Percentiles rank a stretch among this genome's conserved stretches.
phyloP scores from a whole-genome alignment of 37 sponge, comb jelly and placozoan genomes.

The Trichoplax adhaerens region DNA sequence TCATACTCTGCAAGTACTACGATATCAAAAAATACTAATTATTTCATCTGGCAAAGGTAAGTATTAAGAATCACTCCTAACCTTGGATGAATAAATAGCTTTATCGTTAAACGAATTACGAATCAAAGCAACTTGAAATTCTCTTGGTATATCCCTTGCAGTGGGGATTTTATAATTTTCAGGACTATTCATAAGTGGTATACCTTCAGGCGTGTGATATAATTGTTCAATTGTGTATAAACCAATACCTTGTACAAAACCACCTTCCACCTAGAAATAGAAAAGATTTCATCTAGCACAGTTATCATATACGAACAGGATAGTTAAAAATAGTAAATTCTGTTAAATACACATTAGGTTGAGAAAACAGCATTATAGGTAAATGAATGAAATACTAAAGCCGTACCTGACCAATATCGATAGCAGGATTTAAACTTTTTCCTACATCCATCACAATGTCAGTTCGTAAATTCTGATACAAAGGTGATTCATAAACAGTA shows the following conservation, averaged over 20 bases:
- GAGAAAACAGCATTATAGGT: neutral
- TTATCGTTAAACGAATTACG: slow-evolving; percentile 34
- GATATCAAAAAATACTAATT: too few species aligned
- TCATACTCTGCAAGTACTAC: too few species aligned
- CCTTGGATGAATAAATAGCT: slow-evolving; percentile 67
- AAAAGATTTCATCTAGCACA: neutral
- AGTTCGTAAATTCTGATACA: slow-evolving; percentile 9
- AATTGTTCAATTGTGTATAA: neutral
- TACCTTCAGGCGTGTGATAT: slow-evolving; percentile 22
- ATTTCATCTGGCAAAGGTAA: too few species aligned
- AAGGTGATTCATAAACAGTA: too few species aligned
- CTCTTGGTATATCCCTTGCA: slow-evolving; percentile 35
- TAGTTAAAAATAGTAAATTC: neutral
- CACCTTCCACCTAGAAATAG: neutral
- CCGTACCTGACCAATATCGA: slow-evolving; percentile 56
- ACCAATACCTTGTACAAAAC: slow-evolving; percentile 11
- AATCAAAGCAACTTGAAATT: slow-evolving; percentile 55
- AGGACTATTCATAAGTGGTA: slow-evolving; percentile 41
- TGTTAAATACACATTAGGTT: neutral
- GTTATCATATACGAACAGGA: neutral
- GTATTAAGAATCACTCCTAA: neutral
- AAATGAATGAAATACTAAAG: too few species aligned
- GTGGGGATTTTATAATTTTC: slow-evolving; percentile 66
- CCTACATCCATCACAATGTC: slow-evolving; percentile 75
- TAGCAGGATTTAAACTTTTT: slow-evolving; percentile 65